phyloP scores from a whole-genome alignment of 2,888 invertebrate genomes.

The Sisyra terminalis region DNA sequence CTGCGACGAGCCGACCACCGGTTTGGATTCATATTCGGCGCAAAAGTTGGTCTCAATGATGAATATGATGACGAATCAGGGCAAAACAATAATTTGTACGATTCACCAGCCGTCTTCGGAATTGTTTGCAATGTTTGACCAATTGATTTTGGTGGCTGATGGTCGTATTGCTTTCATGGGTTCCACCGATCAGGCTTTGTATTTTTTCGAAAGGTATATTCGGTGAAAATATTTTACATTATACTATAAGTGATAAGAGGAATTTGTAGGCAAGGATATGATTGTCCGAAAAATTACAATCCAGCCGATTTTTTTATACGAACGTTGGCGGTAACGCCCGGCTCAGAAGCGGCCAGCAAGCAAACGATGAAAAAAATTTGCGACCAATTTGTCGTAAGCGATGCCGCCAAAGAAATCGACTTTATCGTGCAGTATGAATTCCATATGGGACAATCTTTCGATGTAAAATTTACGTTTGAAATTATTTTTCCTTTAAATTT shows the following conservation, averaged over 20 bases:
- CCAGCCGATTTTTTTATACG: constrained; percentile 84
- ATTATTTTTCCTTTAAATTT: no score
- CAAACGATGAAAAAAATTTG: constrained; percentile 55
- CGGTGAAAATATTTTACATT: background rate
- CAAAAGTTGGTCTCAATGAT: constrained; percentile 62
- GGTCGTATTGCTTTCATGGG: constrained; percentile 79
- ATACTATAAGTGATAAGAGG: no score
- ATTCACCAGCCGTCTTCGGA: constrained; percentile 91
- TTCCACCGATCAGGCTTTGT: constrained; percentile 40
- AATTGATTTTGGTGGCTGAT: constrained; percentile 63
- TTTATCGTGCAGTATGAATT: constrained; percentile 55
- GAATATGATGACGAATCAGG: constrained; percentile 49
- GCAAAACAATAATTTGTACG: constrained; percentile 79
- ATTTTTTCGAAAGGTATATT: constrained; percentile 51
- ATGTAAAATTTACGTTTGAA: constrained; percentile 28
- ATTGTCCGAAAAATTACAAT: constrained; percentile 68
- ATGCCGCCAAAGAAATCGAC: constrained; percentile 59
- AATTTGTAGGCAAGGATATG: constrained; percentile 48
- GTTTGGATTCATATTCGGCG: constrained; percentile 83
- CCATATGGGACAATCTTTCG: constrained; percentile 39
- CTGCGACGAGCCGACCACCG: constrained; percentile 93
- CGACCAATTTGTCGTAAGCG: constrained; percentile 62
- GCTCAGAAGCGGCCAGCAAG: constrained; percentile 53
- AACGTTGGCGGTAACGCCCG: constrained; percentile 63
- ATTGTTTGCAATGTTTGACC: constrained; percentile 68